Evolutionary conservation across 2,888 invertebrate genomes (phyloP), one percentile per base, ranked within the genome.

Genomic region (Andrena camellia): DNA sequence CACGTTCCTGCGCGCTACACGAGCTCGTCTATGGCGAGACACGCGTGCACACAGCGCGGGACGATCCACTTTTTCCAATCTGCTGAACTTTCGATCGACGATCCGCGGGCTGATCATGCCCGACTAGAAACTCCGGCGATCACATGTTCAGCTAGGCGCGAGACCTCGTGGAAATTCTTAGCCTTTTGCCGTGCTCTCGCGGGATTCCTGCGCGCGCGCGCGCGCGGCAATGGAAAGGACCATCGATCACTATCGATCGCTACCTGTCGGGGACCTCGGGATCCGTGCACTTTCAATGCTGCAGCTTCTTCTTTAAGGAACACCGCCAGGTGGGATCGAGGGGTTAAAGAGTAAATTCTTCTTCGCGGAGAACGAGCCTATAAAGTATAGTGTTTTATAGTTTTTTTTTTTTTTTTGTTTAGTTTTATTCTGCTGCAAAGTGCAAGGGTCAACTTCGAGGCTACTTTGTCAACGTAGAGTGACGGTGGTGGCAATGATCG

Each of bases 81-180:
- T 54, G 59, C 67, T 88, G 84, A 90, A 90, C 91, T 91, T 91
- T 90, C 90, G 83, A 88, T 90, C 88, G 68, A 29, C 70, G 35
- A 66, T 67, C 35, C 62, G 17, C 60, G 50, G 48, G 29, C 35
- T 13, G 48, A 13, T 59, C 31, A 74, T 59, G 50, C 66, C 5
- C 59, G 23, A 31, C 67, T 23, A 72, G 71, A 77, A 77, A 71
- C 48, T 64, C 42, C 54, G 8, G 8, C 71, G n/a, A 26, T 35
- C n/a, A 57, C 42, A 8, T 29, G 60, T n/a, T 63, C 57, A 35
- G 7, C 33, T 13, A 20, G n/a, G n/a, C 33, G 35, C 20, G 63
- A 13, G 33, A 69, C 3, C 52, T 26, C 52, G 8, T 8, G 52
- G 66, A 50, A 33, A 54, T 64, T 35, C 52, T 26, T 52, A 62